Conservation (phyloP, 2,113 vertebrate genomes). For the Tachysurus vachellii region DNA sequence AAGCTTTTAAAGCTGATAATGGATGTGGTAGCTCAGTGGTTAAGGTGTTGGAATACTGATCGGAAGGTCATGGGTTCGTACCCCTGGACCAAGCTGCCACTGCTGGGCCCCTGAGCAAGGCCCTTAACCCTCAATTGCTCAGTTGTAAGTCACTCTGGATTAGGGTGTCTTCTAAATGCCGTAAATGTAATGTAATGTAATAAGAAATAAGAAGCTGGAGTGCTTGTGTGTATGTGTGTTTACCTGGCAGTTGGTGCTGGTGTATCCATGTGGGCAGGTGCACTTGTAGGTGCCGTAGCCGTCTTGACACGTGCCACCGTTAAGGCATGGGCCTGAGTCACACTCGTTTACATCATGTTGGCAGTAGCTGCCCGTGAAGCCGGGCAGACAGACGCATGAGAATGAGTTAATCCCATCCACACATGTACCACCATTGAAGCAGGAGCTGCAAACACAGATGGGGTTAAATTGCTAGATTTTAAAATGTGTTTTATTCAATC, state of each 20-base stretch:
- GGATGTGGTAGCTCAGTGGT: too few species aligned
- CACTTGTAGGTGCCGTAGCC: slow-evolving; percentile 94
- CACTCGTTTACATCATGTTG: slow-evolving; percentile 95
- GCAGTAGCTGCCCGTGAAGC: slow-evolving; percentile 95
- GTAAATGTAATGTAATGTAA: not conserved
- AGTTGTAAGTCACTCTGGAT: too few species aligned
- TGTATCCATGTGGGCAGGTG: slow-evolving; percentile 92
- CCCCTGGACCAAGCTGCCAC: too few species aligned
- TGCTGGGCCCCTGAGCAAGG: too few species aligned
- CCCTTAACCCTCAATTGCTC: too few species aligned
- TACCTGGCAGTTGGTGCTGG: slow-evolving; percentile 92
- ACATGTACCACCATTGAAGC: slow-evolving; percentile 91
- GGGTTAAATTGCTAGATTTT: not conserved
- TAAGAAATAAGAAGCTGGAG: not conserved
- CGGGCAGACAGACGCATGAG: slow-evolving; percentile 86
- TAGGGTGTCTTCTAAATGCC: too few species aligned
- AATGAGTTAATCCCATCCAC: slow-evolving; percentile 94
- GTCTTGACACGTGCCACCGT: slow-evolving; percentile 93
- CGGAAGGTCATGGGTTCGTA: too few species aligned
- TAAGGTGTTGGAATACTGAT: too few species aligned
- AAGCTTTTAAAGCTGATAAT: not conserved
- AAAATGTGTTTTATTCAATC: not conserved
- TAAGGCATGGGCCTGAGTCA: slow-evolving; percentile 89
- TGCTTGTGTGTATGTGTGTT: not conserved
- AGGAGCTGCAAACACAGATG: slow-evolving; percentile 77